Base-by-base conservation (phyloP, 1,140 invertebrate genomes). In the Solenopsis fugax region DNA sequence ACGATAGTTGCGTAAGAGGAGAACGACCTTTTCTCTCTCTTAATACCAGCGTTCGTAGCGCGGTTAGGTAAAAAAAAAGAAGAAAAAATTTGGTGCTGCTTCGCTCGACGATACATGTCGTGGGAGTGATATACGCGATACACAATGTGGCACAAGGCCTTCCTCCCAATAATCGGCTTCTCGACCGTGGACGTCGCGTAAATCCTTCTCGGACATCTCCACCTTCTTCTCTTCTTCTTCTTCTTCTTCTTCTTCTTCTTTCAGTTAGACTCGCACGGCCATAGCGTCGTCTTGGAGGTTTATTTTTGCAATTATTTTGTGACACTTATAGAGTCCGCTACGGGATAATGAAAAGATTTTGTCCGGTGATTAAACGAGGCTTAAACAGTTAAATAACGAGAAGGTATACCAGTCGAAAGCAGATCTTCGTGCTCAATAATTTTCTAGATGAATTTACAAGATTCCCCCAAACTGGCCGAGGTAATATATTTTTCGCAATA, bases 111-210 rank as follows among this genome's bases (percentile, higher is more conserved):
- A 18, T 45, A 50, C 7, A 5, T n/a, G 58, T 88, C 9, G 78
- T 90, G 60, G 89, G 78, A 85, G 88, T 89, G 78, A 90, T 90
- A 82, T 90, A 87, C 64, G 76, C 65, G 77, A 85, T 77, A 87
- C 52, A 54, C 52, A 87, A 90, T 90, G 72, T 90, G 58, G 88
- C 65, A 90, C 89, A 90, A 90, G 89, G 89, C 52, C 54, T n/a
- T 73, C n/a, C n/a, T 75, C 21, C 65, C 60, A 62, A 71, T 84
- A 87, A 87, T 89, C 77, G 34, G 71, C 85, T 41, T 71, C 71
- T 77, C 69, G 16, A 54, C 45, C 81, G 48, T 88, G 72, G 62
- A 81, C 64, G 80, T 85, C 72, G 56, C 16, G 21, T 80, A 54
- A 85, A 85, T 85, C 21, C 10, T 7, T 69, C 60, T 72, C 29